Evolutionary conservation across 1,140 invertebrate genomes (phyloP).

Genomic region (Plutomurus gul): DNA sequence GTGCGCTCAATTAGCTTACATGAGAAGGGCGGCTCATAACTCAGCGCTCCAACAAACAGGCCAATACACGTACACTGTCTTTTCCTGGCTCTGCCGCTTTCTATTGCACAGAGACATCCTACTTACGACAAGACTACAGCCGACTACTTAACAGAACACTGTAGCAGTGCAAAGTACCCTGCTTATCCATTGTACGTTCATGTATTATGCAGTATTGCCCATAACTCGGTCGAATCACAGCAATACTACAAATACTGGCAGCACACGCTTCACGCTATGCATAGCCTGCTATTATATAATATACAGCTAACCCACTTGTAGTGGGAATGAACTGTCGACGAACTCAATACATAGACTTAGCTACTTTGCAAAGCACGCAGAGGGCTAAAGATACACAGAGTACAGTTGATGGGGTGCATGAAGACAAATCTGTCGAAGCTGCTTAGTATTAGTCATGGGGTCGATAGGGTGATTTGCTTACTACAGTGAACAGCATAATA

Average conservation of each 20-base stretch:
- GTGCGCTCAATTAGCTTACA: constrained; percentile 26
- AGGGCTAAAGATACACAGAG: not conserved
- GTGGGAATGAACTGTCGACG: too few relatives aligned
- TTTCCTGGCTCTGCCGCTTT: too few relatives aligned
- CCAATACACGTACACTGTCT: not conserved
- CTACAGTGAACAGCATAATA: not conserved
- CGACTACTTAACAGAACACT: not conserved
- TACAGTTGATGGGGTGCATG: not conserved
- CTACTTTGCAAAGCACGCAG: not conserved
- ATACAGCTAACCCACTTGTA: too few relatives aligned
- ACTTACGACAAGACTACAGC: not conserved
- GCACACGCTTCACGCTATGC: too few relatives aligned
- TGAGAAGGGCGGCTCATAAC: constrained; percentile 24
- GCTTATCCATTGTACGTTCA: not conserved
- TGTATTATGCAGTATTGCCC: too few relatives aligned
- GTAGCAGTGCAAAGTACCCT: constrained; percentile 16
- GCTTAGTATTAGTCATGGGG: constrained; percentile 7
- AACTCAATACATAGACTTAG: too few relatives aligned
- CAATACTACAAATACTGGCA: too few relatives aligned
- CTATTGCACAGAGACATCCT: not conserved
- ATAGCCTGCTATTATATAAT: too few relatives aligned
- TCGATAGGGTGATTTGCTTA: constrained; percentile 16
- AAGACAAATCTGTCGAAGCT: constrained; percentile 8
- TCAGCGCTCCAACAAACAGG: not conserved
- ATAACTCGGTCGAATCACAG: too few relatives aligned